Evolutionary conservation across 1,140 invertebrate species (phyloP), one percentile per base, ranked within the genome.

Genomic region (roundworm (Caenorhabditis elegans)): DNA sequence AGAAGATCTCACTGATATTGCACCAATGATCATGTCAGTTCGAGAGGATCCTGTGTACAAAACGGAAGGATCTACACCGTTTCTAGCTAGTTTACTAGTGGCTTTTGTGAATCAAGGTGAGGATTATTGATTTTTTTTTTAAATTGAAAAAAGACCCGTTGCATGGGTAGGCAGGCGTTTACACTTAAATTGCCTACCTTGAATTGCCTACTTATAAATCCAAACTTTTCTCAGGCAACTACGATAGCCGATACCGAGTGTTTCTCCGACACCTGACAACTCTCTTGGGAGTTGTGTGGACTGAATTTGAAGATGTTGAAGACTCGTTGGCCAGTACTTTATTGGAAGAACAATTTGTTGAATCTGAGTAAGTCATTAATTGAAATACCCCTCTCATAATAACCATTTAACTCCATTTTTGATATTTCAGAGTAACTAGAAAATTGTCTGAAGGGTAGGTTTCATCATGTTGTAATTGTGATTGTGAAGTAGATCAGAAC

Each of bases 181-280:
- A n/a, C n/a, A n/a, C n/a, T n/a, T n/a, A n/a, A n/a, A n/a, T n/a
- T n/a, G n/a, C n/a, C n/a, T n/a, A n/a, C n/a, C n/a, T n/a, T n/a
- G n/a, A n/a, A n/a, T n/a, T n/a, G n/a, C n/a, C n/a, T n/a, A n/a
- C n/a, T n/a, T n/a, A n/a, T n/a, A n/a, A n/a, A n/a, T n/a, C 15
- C 0, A 13, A 31, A 11, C 15, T 26, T 46, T 75, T 86, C 86
- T 78, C 47, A 91, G 91, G 91, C 24, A 82, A 83, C 79, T 92
- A 92, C 86, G 91, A 92, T 86, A 87, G 89, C 15, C 86, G 91
- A 19, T 87, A 89, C 85, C 84, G 91, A 43, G 89, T 90, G 5
- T 78, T 92, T 22, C 87, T 91, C 11, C 89, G 90, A 43, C 89
- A 91, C 70, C 48, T 91, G 8, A 85, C 88, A 43, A 90, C 88